Conservation (phyloP, 1,140 invertebrate species). For the Coptotermes formosanus region DNA sequence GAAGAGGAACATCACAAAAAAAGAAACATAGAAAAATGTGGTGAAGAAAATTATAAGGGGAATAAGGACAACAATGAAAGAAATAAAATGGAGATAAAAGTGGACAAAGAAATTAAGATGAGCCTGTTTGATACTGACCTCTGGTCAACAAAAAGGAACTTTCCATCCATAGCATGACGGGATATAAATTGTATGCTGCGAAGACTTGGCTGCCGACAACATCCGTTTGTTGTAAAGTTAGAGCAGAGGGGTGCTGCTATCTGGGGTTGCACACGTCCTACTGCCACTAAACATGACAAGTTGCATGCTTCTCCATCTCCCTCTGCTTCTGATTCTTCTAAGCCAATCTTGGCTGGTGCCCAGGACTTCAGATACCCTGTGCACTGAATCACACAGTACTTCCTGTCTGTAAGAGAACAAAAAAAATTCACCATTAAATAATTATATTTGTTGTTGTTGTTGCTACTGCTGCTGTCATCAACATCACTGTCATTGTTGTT, state of each 20-base stretch:
- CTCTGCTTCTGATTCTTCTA: constrained; percentile 62
- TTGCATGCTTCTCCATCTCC: constrained; percentile 72
- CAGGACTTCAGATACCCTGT: constrained; percentile 92
- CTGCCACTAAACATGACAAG: constrained; percentile 81
- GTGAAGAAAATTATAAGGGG: neutral
- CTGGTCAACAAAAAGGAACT: constrained; percentile 66
- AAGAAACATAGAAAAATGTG: no score
- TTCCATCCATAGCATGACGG: constrained; percentile 58
- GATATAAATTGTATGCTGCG: constrained; percentile 66
- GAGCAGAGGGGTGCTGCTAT: constrained; percentile 40
- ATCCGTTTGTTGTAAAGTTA: constrained; percentile 24
- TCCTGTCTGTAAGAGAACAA: constrained; percentile 57
- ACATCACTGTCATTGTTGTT: no score
- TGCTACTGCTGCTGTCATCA: no score
- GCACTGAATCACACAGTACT: constrained; percentile 80
- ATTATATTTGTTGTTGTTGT: no score
- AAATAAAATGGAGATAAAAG: neutral
- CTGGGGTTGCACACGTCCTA: constrained; percentile 66
- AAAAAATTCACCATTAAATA: no score
- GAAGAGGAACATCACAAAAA: no score
- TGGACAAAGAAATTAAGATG: no score
- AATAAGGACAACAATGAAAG: neutral
- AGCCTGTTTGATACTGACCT: constrained; percentile 50
- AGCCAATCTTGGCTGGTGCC: constrained; percentile 73
- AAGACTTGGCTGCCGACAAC: constrained; percentile 47